Evolutionary conservation across 1,140 invertebrate genomes (phyloP), one percentile per base, ranked within the genome.

Genomic region (Panagrolaimus sp.): DNA sequence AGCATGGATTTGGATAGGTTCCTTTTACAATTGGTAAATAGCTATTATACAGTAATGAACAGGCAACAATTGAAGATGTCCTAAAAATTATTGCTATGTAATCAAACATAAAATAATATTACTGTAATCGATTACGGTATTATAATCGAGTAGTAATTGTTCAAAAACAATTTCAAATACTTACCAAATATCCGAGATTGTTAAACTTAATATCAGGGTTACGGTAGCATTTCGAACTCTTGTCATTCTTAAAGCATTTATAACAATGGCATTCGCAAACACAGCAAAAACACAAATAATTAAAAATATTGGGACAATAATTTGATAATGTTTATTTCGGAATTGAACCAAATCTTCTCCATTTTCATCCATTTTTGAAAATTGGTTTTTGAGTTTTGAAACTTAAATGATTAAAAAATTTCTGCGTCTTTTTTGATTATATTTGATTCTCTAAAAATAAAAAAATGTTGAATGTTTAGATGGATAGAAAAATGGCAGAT

Each of bases 11-110:
- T 14, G 78, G 65, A 6, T 58, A 28, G 9, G 77, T 78, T 38
- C 67, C 68, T 43, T 71, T 63, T 3, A 80, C 74, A 8, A 66
- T 73, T 6, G 76, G 76, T 32, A 78, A 62, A 47, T 76, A 78
- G 21, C 77, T 79, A 66, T 78, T 78, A 48, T 77, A 80, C 2
- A 78, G 43, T 15, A 78, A 74, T 7, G 77, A 79, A 28, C 70
- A 43, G 8, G 72, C 77, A 28, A 78, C 72, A 32, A 78, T 75
- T 15, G 67, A 70, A 45, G 63, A 63, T 26, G 76, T 76, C 52
- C 38, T 71, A 44, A 15, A 52, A 14, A 24, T n/a, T n/a, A n/a
- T n/a, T n/a, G n/a, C n/a, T n/a, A n/a, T n/a, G n/a, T n/a, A n/a
- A n/a, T n/a, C n/a, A n/a, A n/a, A n/a, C n/a, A n/a, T n/a, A n/a